A percentile compares a stretch with the other conserved stretches of the same genome.
These are phyloP conservation scores for Diarsia brunnea DNA, from an alignment of 2,888 invertebrate genomes.

Conservation along the genomic window DNA sequence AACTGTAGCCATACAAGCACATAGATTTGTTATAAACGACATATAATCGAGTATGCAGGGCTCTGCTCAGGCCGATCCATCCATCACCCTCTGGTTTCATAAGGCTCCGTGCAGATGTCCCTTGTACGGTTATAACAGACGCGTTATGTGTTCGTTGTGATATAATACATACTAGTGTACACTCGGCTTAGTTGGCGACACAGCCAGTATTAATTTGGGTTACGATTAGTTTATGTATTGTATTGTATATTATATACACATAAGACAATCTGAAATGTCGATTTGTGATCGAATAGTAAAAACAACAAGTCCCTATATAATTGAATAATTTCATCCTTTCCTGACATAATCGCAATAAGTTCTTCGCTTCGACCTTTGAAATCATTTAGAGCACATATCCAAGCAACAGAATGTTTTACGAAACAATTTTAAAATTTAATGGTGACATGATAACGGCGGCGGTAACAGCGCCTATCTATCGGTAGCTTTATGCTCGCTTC, in stretches of 20 bases:
- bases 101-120: constrained; percentile 84
- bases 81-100: constrained; percentile 87
- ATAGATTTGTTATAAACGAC: constrained; percentile 51
- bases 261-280: neutral
- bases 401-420: constrained; percentile 2
- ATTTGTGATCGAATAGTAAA: constrained; percentile 1
- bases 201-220: constrained; percentile 71
- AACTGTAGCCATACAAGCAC: constrained; percentile 21
- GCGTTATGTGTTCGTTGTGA: constrained; percentile 68
- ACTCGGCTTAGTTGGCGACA: constrained; percentile 70
- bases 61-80: constrained; percentile 77
- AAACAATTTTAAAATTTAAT: constrained; percentile 30
- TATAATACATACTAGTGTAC: constrained; percentile 71
- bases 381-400: neutral
- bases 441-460: constrained; percentile 60
- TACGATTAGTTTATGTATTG: constrained; percentile 44
- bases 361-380: constrained; percentile 3
- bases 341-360: neutral
- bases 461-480: constrained; percentile 72
- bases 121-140: constrained; percentile 80
- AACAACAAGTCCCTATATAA: neutral
- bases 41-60: constrained; percentile 62
- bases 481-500: constrained; percentile 76
- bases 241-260: neutral
- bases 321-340: neutral